Percentiles rank a stretch among this genome's conserved stretches.
Evolutionary conservation across 2,113 vertebrate genomes (phyloP).

Genomic region (Beaufortia kweichowensis): DNA sequence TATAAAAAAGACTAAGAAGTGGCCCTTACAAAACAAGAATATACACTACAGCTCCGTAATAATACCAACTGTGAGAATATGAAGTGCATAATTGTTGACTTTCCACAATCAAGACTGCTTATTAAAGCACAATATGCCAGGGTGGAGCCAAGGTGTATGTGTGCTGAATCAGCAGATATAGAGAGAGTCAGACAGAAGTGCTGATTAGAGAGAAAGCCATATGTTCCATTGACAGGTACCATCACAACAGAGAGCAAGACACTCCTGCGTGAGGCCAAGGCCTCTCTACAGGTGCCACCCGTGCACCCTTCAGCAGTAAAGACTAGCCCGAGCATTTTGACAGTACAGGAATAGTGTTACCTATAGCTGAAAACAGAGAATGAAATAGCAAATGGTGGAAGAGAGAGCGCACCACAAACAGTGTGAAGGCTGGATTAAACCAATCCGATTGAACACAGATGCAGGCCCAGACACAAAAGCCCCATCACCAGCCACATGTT

Average conservation of each 20-base stretch:
- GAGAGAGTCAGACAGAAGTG: constrained; percentile 32
- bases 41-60: neutral
- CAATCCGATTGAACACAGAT: constrained; percentile 25
- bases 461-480: constrained; percentile 6
- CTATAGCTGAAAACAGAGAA: neutral
- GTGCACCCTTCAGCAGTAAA: constrained; percentile 12
- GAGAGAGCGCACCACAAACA: constrained; percentile 35
- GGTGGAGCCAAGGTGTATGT: constrained; percentile 19
- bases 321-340: constrained; percentile 32
- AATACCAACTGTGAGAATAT: constrained; percentile 36
- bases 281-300: constrained; percentile 12
- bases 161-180: constrained; percentile 41
- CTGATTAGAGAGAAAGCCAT: constrained; percentile 54
- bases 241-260: constrained; percentile 3
- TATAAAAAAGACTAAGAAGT: neutral
- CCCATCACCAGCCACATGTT: neutral
- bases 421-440: constrained; percentile 31
- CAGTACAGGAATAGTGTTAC: constrained; percentile 47
- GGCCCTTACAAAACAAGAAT: neutral
- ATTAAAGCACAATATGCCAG: constrained; percentile 24
- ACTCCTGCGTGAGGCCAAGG: constrained; percentile 3
- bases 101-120: constrained; percentile 22
- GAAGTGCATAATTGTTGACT: constrained; percentile 24
- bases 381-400: neutral
- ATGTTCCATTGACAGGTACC: constrained; percentile 51